Evolutionary conservation across 1,140 invertebrate species (phyloP), one percentile per base, ranked within the genome.

Genomic region (Anastrepha obliqua): DNA sequence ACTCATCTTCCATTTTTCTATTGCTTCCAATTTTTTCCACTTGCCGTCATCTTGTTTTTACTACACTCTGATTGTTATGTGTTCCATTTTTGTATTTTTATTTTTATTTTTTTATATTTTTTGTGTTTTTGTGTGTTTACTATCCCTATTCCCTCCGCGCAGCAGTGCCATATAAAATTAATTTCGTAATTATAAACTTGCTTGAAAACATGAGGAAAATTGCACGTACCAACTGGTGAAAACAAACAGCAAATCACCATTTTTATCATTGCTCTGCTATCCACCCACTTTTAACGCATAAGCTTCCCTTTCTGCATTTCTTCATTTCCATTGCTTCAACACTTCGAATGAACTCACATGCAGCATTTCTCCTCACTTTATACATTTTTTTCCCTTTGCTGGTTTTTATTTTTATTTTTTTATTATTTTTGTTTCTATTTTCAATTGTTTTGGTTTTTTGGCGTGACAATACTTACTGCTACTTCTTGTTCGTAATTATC

Each of bases 401-500:
- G 20, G 62, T 64, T 20, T 64, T 64, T 20, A 64, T 64, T 64
- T 64, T 64, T 64, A 20, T 20, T 64, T 64, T 6, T 20, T 64
- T 64, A 0, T 29, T 29, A 29, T 64, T 20, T 64, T 64, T 20
- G 20, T 64, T 64, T 64, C 39, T 67, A 29, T 13, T 67, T 67
- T 9, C 4, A 11, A 39, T 67, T 67, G 3, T 39, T 67, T 67
- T 67, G 20, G n/a, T 64, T 64, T n/a, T 20, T 64, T 64, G n/a
- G 7, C 29, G 13, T 39, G n/a, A 11, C 64, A 55, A 55, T 3
- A 11, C 15, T 44, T 74, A 47, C 7, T 44, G 17, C 15, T 44
- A 74, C 67, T 47, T 44, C 42, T 44, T 74, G 67, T 74, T 70
- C 7, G 67, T 74, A 44, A 47, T 74, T 74, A n/a, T n/a, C 42